Evolutionary conservation across 2,797 vertebrate species (phyloP).

Genomic region (Chaunax sp.): DNA sequence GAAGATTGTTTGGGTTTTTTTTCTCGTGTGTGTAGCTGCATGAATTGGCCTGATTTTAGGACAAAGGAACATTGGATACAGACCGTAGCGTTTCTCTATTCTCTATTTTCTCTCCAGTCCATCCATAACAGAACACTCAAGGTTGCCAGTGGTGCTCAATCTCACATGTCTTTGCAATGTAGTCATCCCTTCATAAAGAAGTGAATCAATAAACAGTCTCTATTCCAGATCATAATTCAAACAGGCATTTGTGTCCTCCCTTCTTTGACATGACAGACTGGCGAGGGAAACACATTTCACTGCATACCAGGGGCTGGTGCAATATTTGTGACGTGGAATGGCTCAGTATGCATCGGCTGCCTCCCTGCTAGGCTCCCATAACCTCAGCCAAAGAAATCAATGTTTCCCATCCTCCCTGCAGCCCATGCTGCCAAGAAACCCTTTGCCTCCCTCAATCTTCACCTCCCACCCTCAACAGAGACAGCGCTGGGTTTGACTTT

Average conservation of each 20-base stretch:
- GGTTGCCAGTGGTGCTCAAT: constrained; percentile 61
- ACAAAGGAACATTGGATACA: constrained; percentile 21
- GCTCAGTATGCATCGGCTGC: constrained; percentile 66
- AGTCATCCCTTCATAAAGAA: constrained; percentile 67
- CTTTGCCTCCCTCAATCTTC: constrained; percentile 54
- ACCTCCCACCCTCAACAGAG: constrained; percentile 56
- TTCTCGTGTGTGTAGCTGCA: background rate
- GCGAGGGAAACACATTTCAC: constrained; percentile 60
- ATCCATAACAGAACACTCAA: constrained; percentile 29
- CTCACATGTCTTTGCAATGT: constrained; percentile 58
- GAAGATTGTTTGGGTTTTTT: constrained; percentile 3
- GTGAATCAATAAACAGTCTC: constrained; percentile 70
- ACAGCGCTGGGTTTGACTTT: constrained; percentile 66
- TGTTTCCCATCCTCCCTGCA: constrained; percentile 64
- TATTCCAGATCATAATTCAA: constrained; percentile 72
- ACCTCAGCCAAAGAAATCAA: constrained; percentile 75
- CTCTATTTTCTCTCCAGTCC: constrained; percentile 27
- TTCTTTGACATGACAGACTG: constrained; percentile 62
- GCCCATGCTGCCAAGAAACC: constrained; percentile 60
- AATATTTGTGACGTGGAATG: constrained; percentile 50
- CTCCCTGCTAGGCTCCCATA: constrained; percentile 59
- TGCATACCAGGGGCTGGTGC: constrained; percentile 41
- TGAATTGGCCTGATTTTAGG: constrained; percentile 8
- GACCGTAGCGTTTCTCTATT: constrained; percentile 14
- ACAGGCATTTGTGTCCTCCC: constrained; percentile 62